Base-by-base conservation (phyloP, 2,797 vertebrate species). In the Chlorospingus flavigularis region DNA sequence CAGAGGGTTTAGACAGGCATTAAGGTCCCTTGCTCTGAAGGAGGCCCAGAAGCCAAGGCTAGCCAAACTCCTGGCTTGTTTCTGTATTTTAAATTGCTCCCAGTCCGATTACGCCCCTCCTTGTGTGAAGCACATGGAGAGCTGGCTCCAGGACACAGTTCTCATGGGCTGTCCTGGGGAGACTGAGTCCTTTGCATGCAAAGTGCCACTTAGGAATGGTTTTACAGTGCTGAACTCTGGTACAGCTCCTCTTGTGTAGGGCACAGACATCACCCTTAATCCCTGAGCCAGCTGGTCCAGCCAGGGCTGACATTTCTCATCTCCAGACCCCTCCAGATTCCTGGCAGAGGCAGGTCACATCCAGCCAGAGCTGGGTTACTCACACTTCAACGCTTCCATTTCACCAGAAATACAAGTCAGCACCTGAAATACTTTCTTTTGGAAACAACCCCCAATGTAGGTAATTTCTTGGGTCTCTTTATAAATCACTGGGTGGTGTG, bases 21-120 rank as follows among this genome's bases (percentile, higher is more conserved):
- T 89, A 73, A 92, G 33, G 51, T 76, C 30, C 31, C 25, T 11
- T 6, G 23, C 55, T 90, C 90, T 86, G 81, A 90, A 74, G 65
- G 33, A 90, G 31, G 35, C 39, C 25, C 74, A 78, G 76, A 81
- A 95, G 19, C 37, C 70, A 75, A 81, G 31, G 20, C 47, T 48
- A 88, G 20, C 25, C 55, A 68, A 40, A 51, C 24, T 93, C 16
- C 18, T 66, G 58, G 6, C 6, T 70, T 68, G 42, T 74, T 77
- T 86, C 58, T 93, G 15, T 75, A 10, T 68, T 94, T 94, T 60
- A 73, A 87, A 85, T 76, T 55, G 28, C 35, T 68, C 11, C 10
- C 17, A 92, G 48, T 43, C 23, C 0, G 0, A 91, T 40, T 74
- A 25, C 86, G 31, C 31, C 26, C 26, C 24, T 84, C 17, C 17